Conservation (phyloP, 1,140 invertebrate genomes). For the Zaprionus inermis region DNA sequence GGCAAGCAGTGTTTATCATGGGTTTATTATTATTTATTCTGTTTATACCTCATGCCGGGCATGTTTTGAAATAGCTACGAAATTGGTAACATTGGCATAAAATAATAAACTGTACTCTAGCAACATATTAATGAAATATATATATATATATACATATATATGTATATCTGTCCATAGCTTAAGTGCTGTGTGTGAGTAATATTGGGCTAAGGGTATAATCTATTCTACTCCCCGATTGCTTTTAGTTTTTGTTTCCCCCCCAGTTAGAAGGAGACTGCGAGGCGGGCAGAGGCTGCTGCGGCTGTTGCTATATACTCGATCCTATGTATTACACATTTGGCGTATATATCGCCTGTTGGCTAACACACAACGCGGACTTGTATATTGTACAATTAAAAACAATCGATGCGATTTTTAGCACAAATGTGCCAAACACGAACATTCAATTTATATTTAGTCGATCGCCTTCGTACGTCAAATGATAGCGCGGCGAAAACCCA, state of each 20-base stretch:
- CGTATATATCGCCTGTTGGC: constrained; percentile 30
- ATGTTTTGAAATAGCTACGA: not conserved
- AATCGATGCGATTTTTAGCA: constrained; percentile 78
- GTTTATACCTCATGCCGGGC: not conserved
- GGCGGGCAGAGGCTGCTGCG: not conserved
- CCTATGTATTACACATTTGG: constrained; percentile 25
- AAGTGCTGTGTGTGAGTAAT: not conserved
- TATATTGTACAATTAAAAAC: constrained; percentile 70
- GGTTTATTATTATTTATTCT: constrained; percentile 26
- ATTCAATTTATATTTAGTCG: constrained; percentile 77
- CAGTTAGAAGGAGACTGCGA: not conserved
- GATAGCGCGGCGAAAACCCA: constrained; percentile 32
- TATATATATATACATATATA: no score
- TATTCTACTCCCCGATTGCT: no score
- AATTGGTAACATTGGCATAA: not conserved
- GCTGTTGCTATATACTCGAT: not conserved
- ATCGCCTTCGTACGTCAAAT: constrained; percentile 73
- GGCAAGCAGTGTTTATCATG: constrained; percentile 16
- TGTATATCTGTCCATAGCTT: not conserved
- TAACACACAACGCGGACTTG: constrained; percentile 47
- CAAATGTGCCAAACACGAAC: constrained; percentile 79
- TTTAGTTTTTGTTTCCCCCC: not conserved
- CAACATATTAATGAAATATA: no score
- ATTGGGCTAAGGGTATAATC: not conserved
- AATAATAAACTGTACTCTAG: not conserved